These are phyloP conservation scores for Oncorhynchus tshawytscha DNA, from an alignment of 2,113 vertebrate species.

Conservation along the genomic window DNA sequence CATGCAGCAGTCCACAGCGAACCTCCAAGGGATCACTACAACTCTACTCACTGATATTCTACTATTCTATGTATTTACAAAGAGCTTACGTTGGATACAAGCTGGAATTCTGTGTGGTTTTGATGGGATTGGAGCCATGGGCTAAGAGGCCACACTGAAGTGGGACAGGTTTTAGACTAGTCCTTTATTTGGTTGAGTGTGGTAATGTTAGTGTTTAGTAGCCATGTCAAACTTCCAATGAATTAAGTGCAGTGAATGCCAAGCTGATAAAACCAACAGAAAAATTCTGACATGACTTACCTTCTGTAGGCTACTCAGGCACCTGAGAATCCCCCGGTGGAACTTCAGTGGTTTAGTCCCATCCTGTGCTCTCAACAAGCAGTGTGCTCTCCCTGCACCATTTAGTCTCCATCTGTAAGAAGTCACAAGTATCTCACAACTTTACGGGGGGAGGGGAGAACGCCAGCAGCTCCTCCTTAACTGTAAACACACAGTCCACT, in stretches of 20 bases:
- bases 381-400: slow-evolving; percentile 29
- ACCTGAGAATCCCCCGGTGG: too few relatives aligned
- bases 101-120: too few relatives aligned
- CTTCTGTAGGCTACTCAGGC: not conserved
- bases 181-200: not conserved
- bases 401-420: slow-evolving; percentile 50
- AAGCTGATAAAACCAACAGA: not conserved
- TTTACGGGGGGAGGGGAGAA: slow-evolving; percentile 29
- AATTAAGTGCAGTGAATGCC: not conserved
- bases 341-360: slow-evolving; percentile 20
- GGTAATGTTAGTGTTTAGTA: not conserved
- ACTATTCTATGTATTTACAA: too few relatives aligned
- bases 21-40: not conserved
- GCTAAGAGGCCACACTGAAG: not conserved
- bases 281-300: not conserved
- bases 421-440: slow-evolving; percentile 43
- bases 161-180: not conserved
- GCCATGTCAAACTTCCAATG: not conserved
- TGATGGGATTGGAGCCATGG: not conserved
- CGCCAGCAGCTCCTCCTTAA: slow-evolving; percentile 54
- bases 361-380: not conserved
- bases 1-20: not conserved
- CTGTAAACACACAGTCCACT: slow-evolving; percentile 46
- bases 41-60: not conserved
- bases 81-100: too few relatives aligned